phyloP scores from a whole-genome alignment of 2,888 invertebrate species.

The Steinernema carpocapsae region DNA sequence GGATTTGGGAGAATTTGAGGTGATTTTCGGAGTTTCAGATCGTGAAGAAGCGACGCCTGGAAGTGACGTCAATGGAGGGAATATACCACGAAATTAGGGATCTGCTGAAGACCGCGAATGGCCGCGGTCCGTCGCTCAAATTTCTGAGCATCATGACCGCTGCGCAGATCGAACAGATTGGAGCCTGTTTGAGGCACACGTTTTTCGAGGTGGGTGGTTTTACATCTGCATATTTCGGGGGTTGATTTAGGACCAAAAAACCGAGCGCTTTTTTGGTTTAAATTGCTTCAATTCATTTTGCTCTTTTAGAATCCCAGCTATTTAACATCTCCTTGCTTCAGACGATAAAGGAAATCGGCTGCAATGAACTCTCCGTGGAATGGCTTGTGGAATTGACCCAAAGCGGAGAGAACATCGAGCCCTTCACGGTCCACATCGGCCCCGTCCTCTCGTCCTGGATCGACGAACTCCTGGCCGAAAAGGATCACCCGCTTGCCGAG shows the following conservation, averaged over 20 bases:
- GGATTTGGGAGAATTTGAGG: neutral
- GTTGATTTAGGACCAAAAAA: neutral
- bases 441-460: constrained; percentile 49
- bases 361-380: constrained; percentile 44
- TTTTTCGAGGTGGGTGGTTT: constrained; percentile 49
- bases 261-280: no score
- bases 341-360: constrained; percentile 47
- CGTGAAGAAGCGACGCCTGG: constrained; percentile 44
- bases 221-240: neutral
- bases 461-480: constrained; percentile 33
- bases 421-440: constrained; percentile 38
- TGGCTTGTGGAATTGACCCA: constrained; percentile 49
- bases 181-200: constrained; percentile 51
- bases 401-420: constrained; percentile 45
- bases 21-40: constrained; percentile 31
- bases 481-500: constrained; percentile 39
- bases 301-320: neutral
- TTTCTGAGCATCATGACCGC: constrained; percentile 49
- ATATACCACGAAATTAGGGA: constrained; percentile 51
- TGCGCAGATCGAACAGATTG: constrained; percentile 51
- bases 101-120: constrained; percentile 42
- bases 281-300: no score
- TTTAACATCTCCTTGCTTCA: constrained; percentile 15
- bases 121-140: constrained; percentile 40
- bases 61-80: constrained; percentile 55